Evolutionary conservation across 2,888 invertebrate species (phyloP).

Genomic region (Ramazzottius varieornatus): DNA sequence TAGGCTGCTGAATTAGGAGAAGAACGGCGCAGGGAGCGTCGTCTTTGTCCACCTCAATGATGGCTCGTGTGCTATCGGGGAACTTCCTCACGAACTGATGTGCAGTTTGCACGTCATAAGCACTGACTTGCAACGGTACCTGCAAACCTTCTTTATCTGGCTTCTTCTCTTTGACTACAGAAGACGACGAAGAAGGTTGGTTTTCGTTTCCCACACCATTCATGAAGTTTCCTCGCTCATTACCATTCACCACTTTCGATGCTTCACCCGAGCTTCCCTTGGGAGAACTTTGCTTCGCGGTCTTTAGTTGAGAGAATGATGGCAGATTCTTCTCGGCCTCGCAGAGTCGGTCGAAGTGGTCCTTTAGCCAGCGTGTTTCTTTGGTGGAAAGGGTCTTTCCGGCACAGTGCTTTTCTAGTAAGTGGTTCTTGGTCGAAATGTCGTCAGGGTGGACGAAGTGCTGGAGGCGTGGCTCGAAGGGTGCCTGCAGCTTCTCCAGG

Average conservation of each 20-base stretch:
- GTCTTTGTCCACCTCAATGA: not conserved
- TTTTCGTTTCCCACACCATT: no score
- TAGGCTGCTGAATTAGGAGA: not conserved
- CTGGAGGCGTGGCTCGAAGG: not conserved
- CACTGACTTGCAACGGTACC: no score
- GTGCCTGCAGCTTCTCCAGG: conserved; percentile 2
- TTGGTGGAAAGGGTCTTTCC: not conserved
- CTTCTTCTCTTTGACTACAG: no score
- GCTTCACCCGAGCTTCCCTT: no score
- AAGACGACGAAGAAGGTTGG: no score
- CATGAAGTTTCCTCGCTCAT: no score
- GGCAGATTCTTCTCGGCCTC: not conserved
- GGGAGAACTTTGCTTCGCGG: no score
- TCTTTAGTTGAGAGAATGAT: no score
- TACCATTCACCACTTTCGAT: no score
- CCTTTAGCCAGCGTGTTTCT: not conserved
- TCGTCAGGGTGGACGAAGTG: not conserved
- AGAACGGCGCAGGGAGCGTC: not conserved
- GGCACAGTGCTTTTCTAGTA: not conserved
- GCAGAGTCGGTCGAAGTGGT: not conserved
- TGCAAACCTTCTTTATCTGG: no score
- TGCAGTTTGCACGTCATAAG: not conserved
- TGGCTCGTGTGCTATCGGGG: not conserved
- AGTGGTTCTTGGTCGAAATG: not conserved
- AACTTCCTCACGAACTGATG: not conserved